A percentile compares a stretch with the other conserved stretches of the same genome.
phyloP scores from a whole-genome alignment of 2,113 vertebrate species.

The Theristicus caerulescens region DNA sequence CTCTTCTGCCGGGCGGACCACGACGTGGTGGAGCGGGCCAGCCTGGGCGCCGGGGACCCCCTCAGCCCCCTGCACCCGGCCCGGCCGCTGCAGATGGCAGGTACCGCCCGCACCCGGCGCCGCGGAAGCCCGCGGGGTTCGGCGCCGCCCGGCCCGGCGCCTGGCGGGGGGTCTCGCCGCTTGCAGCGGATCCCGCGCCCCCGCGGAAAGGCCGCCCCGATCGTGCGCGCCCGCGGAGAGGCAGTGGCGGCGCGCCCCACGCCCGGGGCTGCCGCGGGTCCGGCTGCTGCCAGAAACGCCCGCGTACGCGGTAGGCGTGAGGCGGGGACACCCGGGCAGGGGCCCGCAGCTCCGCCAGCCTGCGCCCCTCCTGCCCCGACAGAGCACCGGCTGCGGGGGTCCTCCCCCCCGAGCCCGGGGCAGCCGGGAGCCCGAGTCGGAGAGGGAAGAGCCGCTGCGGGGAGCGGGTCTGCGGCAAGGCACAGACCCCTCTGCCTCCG shows the following conservation, averaged over 20 bases:
- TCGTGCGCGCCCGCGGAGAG: not conserved
- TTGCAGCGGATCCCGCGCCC: no score
- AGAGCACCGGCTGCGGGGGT: not conserved
- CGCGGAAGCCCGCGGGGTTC: not conserved
- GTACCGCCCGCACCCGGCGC: constrained; percentile 70
- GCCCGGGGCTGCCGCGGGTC: not conserved
- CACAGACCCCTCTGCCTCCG: not conserved
- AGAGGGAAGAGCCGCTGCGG: not conserved
- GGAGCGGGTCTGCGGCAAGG: not conserved
- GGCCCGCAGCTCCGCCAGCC: not conserved
- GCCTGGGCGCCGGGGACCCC: constrained; percentile 86
- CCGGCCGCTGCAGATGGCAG: constrained; percentile 97
- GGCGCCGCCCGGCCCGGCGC: not conserved
- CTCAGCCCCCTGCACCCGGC: constrained; percentile 92
- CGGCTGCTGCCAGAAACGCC: not conserved
- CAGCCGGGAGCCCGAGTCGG: not conserved
- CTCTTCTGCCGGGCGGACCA: constrained; percentile 97
- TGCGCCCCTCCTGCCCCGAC: not conserved
- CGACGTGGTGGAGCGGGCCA: constrained; percentile 94
- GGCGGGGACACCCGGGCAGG: not conserved
- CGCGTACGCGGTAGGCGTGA: not conserved
- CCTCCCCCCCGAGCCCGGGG: not conserved
- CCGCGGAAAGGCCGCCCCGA: not conserved
- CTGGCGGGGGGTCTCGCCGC: no score
- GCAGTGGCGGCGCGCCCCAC: not conserved